A percentile compares a stretch with the other conserved stretches of the same genome.
Evolutionary conservation across 2,888 invertebrate species (phyloP).

Genomic region (Agonopterix alstromeriana): DNA sequence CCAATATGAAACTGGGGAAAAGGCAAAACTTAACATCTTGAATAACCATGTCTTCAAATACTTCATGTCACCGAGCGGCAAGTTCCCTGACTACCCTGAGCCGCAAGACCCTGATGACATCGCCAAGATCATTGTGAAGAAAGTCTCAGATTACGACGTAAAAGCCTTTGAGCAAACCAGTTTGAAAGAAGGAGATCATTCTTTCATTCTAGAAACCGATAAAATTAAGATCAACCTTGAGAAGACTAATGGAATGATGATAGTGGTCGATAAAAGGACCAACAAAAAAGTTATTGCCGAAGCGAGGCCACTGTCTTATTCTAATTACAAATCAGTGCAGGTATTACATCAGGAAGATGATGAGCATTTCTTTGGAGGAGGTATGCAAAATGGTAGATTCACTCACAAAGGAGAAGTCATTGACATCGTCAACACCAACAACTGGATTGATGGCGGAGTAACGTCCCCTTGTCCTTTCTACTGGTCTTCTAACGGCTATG

Average conservation of each 20-base stretch:
- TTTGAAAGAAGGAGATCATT: slow-evolving; percentile 25
- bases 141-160: slow-evolving; percentile 40
- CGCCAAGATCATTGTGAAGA: slow-evolving; percentile 50
- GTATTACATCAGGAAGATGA: slow-evolving; percentile 35
- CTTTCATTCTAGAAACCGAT: slow-evolving; percentile 39
- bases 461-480: slow-evolving; percentile 64
- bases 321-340: slow-evolving; percentile 33
- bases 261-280: slow-evolving; percentile 40
- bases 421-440: slow-evolving; percentile 50
- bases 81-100: slow-evolving; percentile 50
- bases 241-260: slow-evolving; percentile 45
- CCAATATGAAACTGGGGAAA: slow-evolving; percentile 42
- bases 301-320: slow-evolving; percentile 37
- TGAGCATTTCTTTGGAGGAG: slow-evolving; percentile 63
- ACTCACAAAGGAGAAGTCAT: slow-evolving; percentile 57
- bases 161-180: slow-evolving; percentile 40
- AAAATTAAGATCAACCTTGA: slow-evolving; percentile 47
- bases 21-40: slow-evolving; percentile 44
- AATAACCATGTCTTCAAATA: slow-evolving; percentile 59
- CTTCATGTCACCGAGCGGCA: slow-evolving; percentile 53
- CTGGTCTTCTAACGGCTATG: slow-evolving; percentile 63
- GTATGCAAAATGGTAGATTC: slow-evolving; percentile 68
- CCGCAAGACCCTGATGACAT: slow-evolving; percentile 45
- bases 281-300: slow-evolving; percentile 51
- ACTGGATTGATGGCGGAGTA: slow-evolving; percentile 58